Evolutionary conservation across 64 coral and sea anemone species (phyloP), one percentile per base, ranked within the genome.

Genomic region (Pachyseris speciosa): DNA sequence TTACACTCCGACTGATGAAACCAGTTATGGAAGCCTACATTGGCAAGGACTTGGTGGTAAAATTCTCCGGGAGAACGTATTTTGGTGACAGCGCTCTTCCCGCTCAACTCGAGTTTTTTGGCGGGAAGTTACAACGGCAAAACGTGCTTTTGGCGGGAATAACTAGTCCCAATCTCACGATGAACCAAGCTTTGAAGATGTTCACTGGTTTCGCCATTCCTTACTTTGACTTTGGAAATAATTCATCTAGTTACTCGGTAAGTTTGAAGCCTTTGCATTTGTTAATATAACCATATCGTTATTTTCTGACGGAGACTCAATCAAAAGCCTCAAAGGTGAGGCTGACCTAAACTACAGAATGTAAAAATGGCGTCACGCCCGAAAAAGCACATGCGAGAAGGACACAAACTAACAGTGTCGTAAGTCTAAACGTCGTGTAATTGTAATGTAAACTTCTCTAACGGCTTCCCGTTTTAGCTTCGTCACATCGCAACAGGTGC

Each of bases 51-150:
- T 24, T 98, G 24, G 85, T 64, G 40, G 93, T 86, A 2, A 94
- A 95, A 37, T 98, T 98, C 44, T 64, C 80, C 24, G 96, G 96
- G 67, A 44, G 29, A 26, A 69, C 93, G 9, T 98, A 89, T 32
- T 84, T 92, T 27, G 66, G 79, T 26, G 55, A 33, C 30, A 81
- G 78, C 11, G 90, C 89, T 0, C 60, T 53, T 39, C 84, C 96
- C 0, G 84, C 72, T 4, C 67, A 19, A 19, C 63, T 96, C 2
- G 96, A 98, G 43, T 85, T 98, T 37, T 93, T 95, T 36, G 89
- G 67, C 25, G 93, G 96, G 4, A 98, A 91, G 26, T 61, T 65
- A 5, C 50, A 75, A 8, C 37, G 79, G 2, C 53, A 63, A 42
- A 81, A 95, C 58, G 33, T 95, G 19, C 50, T 98, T 16, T 43